These are phyloP conservation scores for Rhaphigaster nebulosa DNA, from an alignment of 2,888 invertebrate genomes.

Conservation along the genomic window DNA sequence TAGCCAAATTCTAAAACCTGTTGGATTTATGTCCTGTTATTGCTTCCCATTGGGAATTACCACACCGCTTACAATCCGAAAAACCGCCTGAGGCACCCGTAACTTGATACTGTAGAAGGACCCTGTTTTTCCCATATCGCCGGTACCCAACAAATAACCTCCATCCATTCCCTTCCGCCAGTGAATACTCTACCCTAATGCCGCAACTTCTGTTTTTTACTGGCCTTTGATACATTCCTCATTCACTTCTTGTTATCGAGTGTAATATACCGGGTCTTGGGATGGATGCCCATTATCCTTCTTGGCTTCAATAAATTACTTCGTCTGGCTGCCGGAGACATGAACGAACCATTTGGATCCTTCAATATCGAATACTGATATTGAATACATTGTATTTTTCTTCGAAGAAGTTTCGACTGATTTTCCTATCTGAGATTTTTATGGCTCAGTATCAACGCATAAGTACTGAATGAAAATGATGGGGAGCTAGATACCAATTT, in stretches of 20 bases:
- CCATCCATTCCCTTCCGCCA: neutral
- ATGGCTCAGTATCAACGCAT: neutral
- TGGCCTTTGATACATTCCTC: constrained; percentile 30
- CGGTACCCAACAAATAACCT: neutral
- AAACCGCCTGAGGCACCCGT: neutral
- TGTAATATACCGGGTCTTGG: neutral
- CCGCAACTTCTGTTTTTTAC: constrained; percentile 34
- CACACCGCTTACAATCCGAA: neutral
- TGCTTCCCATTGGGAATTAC: neutral
- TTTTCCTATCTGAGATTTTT: neutral
- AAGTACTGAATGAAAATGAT: no score
- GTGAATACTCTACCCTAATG: constrained; percentile 29
- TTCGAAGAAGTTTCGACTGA: neutral
- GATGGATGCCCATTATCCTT: neutral
- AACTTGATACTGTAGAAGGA: neutral
- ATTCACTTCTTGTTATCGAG: neutral
- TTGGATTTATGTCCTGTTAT: neutral
- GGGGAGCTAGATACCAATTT: no score
- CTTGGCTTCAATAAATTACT: neutral
- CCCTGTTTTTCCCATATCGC: constrained; percentile 22
- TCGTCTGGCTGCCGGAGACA: neutral
- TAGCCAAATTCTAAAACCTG: neutral
- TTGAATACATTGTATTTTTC: neutral
- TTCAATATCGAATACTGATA: neutral
- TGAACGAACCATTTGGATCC: neutral